phyloP scores from a whole-genome alignment of 2,113 vertebrate species.

The Labrus mixtus region DNA sequence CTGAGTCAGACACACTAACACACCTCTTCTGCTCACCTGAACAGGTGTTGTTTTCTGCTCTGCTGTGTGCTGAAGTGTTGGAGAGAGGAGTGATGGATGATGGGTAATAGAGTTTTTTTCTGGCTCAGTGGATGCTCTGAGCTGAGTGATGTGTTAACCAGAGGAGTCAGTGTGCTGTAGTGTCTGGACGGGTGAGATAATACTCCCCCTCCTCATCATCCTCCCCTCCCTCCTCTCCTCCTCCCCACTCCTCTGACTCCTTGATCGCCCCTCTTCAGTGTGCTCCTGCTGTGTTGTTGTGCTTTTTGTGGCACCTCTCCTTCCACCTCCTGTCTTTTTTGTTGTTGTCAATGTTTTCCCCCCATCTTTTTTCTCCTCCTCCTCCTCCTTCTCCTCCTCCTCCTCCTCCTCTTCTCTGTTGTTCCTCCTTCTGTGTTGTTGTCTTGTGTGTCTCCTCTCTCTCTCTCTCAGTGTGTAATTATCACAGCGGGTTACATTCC shows the following conservation, averaged over 20 bases:
- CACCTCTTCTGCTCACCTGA: too few species aligned
- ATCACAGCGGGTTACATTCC: conserved; percentile 15
- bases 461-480: conserved; percentile 29
- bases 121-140: conserved; percentile 6
- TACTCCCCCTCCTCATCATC: not conserved
- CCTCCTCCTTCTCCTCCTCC: not conserved
- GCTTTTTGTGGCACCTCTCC: too few species aligned
- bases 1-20: too few species aligned
- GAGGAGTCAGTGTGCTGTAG: conserved; percentile 27
- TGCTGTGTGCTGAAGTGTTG: not conserved
- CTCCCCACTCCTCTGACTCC: too few species aligned
- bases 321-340: too few species aligned
- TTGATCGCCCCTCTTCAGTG: too few species aligned
- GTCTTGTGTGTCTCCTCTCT: conserved; percentile 11
- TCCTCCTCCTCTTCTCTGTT: not conserved
- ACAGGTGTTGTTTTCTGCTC: too few species aligned
- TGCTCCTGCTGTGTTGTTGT: too few species aligned
- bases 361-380: not conserved
- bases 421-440: not conserved
- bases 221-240: not conserved
- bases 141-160: conserved; percentile 29
- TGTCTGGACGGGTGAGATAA: conserved; percentile 33
- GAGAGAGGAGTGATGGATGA: not conserved
- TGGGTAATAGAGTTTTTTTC: conserved; percentile 34
- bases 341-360: not conserved